Conservation (phyloP, 1,140 invertebrate genomes). For the Latrodectus geometricus region DNA sequence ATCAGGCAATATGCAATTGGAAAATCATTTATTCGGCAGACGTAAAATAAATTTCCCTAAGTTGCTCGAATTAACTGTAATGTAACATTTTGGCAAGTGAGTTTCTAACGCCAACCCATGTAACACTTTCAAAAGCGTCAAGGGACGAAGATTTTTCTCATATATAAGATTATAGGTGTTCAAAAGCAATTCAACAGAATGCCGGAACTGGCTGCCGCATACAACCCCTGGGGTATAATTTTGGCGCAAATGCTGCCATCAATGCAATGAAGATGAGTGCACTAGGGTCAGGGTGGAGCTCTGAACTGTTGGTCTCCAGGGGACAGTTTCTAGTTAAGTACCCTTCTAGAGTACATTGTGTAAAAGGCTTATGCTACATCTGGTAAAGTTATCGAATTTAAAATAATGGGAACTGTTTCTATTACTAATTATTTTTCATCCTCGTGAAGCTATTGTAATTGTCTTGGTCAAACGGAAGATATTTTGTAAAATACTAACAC, state of each 20-base stretch:
- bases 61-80: not conserved
- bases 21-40: no score
- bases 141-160: not conserved
- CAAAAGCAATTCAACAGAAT: slow-evolving; percentile 1
- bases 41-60: no score
- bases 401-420: not conserved
- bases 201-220: not conserved
- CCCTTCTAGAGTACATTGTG: not conserved
- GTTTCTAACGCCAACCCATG: not conserved
- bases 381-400: not conserved
- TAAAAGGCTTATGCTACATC: not conserved
- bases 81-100: not conserved
- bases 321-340: not conserved
- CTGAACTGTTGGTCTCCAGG: not conserved
- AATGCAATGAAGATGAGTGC: slow-evolving; percentile 1
- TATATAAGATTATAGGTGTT: slow-evolving; percentile 2
- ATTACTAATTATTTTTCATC: not conserved
- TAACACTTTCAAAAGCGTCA: not conserved
- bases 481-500: no score
- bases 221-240: not conserved
- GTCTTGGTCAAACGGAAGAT: no score
- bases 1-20: no score
- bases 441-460: no score
- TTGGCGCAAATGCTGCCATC: not conserved
- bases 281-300: not conserved